Evolutionary conservation across 2,888 invertebrate species (phyloP).

Genomic region (Coleophora deauratella): DNA sequence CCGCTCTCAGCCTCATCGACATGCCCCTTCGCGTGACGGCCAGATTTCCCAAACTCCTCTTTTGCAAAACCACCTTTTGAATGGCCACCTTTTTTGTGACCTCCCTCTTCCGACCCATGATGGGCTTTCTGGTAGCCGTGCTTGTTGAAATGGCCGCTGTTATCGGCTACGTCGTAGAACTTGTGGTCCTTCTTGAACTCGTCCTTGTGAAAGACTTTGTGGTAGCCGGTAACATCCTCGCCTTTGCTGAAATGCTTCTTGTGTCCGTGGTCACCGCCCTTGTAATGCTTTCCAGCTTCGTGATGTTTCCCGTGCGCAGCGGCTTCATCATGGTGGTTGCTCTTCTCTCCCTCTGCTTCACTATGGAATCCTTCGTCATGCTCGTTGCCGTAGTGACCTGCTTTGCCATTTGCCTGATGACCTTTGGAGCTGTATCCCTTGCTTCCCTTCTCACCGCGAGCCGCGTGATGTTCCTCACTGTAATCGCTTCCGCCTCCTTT

Average conservation of each 20-base stretch:
- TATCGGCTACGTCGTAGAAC: slow-evolving; percentile 82
- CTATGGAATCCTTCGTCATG: slow-evolving; percentile 68
- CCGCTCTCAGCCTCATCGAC: slow-evolving; percentile 67
- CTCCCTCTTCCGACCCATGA: slow-evolving; percentile 71
- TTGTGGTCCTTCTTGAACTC: slow-evolving; percentile 85
- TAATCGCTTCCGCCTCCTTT: slow-evolving; percentile 66
- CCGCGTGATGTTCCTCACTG: slow-evolving; percentile 58
- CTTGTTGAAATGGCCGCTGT: slow-evolving; percentile 78
- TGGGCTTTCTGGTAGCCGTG: slow-evolving; percentile 73
- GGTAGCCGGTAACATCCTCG: slow-evolving; percentile 80
- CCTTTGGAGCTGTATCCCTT: slow-evolving; percentile 71
- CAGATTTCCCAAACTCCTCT: slow-evolving; percentile 70
- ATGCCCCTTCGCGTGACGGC: slow-evolving; percentile 73
- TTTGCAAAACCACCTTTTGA: slow-evolving; percentile 68
- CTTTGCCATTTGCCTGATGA: slow-evolving; percentile 70
- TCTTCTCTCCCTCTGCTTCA: slow-evolving; percentile 69
- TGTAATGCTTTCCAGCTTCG: slow-evolving; percentile 62
- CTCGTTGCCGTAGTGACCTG: slow-evolving; percentile 70
- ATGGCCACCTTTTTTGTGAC: slow-evolving; percentile 70
- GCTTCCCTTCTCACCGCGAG: slow-evolving; percentile 71
- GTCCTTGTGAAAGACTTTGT: slow-evolving; percentile 83
- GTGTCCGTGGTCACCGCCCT: slow-evolving; percentile 74
- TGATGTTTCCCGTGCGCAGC: slow-evolving; percentile 72
- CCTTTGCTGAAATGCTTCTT: slow-evolving; percentile 79
- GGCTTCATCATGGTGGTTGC: slow-evolving; percentile 68